Evolutionary conservation across 1,140 invertebrate species (phyloP).

Genomic region (Drosophila ananassae): DNA sequence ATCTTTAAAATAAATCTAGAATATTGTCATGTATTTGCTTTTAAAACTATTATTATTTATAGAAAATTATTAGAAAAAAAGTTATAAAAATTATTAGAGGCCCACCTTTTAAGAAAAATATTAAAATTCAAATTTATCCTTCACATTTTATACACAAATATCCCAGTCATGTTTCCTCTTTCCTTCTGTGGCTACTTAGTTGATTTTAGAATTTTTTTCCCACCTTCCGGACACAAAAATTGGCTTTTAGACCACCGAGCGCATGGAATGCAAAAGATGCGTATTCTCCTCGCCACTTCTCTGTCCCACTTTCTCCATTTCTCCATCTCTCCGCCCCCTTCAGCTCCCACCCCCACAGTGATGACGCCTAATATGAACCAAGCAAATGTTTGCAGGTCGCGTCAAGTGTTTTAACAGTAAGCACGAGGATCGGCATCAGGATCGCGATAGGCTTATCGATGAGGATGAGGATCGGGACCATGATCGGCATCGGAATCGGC

Average conservation of each 20-base stretch:
- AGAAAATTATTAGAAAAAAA: neutral
- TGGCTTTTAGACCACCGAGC: constrained; percentile 58
- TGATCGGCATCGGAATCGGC: constrained; percentile 8
- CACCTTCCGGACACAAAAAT: constrained; percentile 49
- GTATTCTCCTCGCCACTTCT: constrained; percentile 41
- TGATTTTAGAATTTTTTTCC: constrained; percentile 29
- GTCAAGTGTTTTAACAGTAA: constrained; percentile 75
- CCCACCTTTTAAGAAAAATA: neutral
- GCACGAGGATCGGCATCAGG: constrained; percentile 9
- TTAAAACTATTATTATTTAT: neutral
- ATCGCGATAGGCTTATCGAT: constrained; percentile 33
- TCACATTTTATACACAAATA: constrained; percentile 9
- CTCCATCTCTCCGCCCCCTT: constrained; percentile 7
- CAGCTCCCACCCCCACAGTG: constrained; percentile 62
- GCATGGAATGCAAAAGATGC: constrained; percentile 70
- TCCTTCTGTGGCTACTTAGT: constrained; percentile 22
- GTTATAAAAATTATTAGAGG: neutral
- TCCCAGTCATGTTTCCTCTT: neutral
- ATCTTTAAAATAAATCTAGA: neutral
- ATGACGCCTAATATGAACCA: constrained; percentile 82
- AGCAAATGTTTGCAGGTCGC: constrained; percentile 83
- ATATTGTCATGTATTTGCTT: too few species aligned
- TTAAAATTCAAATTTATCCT: neutral
- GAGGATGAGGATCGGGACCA: constrained; percentile 18
- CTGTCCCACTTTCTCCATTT: constrained; percentile 17